Conservation (phyloP, 2,888 invertebrate genomes). For the Drosophila lutescens region DNA sequence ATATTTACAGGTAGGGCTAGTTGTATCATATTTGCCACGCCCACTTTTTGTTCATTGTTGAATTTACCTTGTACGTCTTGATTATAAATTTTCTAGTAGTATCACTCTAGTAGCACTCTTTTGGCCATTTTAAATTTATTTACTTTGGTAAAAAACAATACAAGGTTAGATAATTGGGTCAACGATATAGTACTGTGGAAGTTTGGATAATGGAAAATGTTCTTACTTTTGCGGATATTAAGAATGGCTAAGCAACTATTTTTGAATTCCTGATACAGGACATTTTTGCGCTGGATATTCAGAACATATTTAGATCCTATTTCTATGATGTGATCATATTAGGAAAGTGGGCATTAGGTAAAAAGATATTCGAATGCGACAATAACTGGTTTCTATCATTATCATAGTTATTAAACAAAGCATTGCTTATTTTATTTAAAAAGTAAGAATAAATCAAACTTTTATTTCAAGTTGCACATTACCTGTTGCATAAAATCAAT, state of each 20-base stretch:
- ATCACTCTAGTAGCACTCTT: not conserved
- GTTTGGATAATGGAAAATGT: not conserved
- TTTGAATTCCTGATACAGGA: not conserved
- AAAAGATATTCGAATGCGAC: not conserved
- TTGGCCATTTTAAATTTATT: not conserved
- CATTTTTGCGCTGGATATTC: not conserved
- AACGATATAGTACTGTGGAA: not conserved
- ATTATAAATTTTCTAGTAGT: not conserved
- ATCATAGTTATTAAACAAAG: too few relatives aligned
- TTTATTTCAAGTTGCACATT: not conserved
- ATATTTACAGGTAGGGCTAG: not conserved
- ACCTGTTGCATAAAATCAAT: conserved; percentile 8
- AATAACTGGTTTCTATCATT: too few relatives aligned
- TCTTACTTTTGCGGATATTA: not conserved
- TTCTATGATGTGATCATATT: too few relatives aligned
- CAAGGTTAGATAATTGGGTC: not conserved
- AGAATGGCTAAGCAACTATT: not conserved
- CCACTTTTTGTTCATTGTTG: not conserved
- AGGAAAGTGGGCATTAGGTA: too few relatives aligned
- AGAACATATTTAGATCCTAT: too few relatives aligned
- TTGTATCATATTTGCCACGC: conserved; percentile 6
- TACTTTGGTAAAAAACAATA: not conserved
- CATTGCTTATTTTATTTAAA: not conserved
- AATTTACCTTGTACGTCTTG: not conserved
- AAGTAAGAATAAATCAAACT: not conserved